Percentiles rank a stretch among this genome's conserved stretches.
These are phyloP conservation scores for Microplitis manilae DNA, from an alignment of 2,888 invertebrate genomes.

Conservation along the genomic window DNA sequence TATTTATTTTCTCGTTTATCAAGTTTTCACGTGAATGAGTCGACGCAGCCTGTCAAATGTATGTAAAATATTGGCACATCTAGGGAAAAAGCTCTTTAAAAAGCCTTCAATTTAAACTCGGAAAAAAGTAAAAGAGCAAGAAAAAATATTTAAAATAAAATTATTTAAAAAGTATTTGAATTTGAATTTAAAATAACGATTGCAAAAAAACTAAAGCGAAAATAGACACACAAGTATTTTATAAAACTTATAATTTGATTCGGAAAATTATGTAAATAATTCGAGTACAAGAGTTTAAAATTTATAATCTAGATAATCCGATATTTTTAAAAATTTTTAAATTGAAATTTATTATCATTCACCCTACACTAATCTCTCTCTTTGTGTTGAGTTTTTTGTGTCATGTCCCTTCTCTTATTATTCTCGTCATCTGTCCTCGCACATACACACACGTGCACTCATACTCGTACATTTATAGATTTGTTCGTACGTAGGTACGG, in stretches of 20 bases:
- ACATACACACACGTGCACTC: slow-evolving; percentile 27
- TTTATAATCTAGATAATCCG: slow-evolving; percentile 52
- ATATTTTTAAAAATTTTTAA: background rate
- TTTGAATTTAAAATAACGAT: background rate
- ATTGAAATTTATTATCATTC: slow-evolving; percentile 50
- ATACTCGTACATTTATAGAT: slow-evolving; percentile 37
- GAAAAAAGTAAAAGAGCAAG: slow-evolving; percentile 2
- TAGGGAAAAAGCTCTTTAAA: slow-evolving; percentile 30
- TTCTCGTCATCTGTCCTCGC: slow-evolving; percentile 30
- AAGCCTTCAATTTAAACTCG: slow-evolving; percentile 11
- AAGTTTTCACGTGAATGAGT: slow-evolving; percentile 48
- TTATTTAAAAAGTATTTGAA: slow-evolving; percentile 2
- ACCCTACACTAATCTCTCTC: slow-evolving; percentile 47
- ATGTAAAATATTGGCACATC: slow-evolving; percentile 50
- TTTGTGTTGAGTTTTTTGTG: slow-evolving; percentile 7
- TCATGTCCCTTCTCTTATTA: slow-evolving; percentile 28
- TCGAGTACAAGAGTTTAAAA: slow-evolving; percentile 58
- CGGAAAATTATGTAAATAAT: background rate
- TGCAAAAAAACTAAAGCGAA: background rate
- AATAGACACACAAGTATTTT: background rate
- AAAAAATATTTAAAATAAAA: background rate
- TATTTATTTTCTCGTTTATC: slow-evolving; percentile 45
- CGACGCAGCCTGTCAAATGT: slow-evolving; percentile 45
- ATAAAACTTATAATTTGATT: background rate
- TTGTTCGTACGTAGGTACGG: slow-evolving; percentile 21